Conservation (phyloP, 2,113 vertebrate genomes). For the Cryptotis parvus region DNA sequence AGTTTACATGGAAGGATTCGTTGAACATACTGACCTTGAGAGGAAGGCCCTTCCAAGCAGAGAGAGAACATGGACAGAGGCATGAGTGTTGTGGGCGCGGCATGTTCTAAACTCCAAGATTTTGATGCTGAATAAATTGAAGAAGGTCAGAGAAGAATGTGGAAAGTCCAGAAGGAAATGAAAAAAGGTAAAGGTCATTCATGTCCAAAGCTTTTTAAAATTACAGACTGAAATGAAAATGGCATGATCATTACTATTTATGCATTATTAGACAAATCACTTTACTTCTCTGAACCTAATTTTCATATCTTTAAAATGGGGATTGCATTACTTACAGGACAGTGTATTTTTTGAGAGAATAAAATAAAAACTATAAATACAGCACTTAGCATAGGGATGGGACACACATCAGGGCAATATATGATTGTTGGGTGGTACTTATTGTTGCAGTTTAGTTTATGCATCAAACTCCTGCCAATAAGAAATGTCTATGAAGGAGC, state of each 20-base stretch:
- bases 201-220: not conserved
- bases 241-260: not conserved
- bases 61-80: not conserved
- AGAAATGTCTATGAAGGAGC: not conserved
- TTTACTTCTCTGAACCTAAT: not conserved
- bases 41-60: not conserved
- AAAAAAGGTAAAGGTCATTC: no score
- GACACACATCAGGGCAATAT: not conserved
- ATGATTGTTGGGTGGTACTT: not conserved
- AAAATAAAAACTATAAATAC: slow-evolving; percentile 47
- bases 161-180: not conserved
- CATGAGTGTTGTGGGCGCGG: not conserved
- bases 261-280: not conserved
- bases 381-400: not conserved
- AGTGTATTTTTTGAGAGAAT: not conserved
- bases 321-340: not conserved
- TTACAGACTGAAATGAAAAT: not conserved
- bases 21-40: not conserved
- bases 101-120: not conserved
- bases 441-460: not conserved
- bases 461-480: not conserved
- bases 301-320: slow-evolving; percentile 27
- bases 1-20: not conserved
- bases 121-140: not conserved
- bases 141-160: slow-evolving; percentile 13